Conservation (phyloP, 1,140 invertebrate species). For the Drosophila ironensis region DNA sequence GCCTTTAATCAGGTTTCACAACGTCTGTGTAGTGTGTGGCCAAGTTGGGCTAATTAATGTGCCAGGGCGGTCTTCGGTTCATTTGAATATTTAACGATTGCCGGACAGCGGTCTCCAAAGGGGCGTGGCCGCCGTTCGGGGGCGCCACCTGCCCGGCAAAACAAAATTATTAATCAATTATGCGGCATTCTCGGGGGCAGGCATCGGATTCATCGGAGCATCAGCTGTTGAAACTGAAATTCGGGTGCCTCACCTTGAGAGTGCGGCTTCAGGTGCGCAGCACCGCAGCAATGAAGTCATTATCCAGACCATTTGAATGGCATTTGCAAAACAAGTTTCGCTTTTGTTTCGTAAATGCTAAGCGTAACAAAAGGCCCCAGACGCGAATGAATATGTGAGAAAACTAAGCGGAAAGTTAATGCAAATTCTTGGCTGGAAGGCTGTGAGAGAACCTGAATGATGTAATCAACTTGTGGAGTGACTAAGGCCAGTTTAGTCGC, state of each 20-base stretch:
- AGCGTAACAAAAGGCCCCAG: constrained; percentile 32
- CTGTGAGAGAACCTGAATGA: constrained; percentile 30
- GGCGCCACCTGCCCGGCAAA: constrained; percentile 37
- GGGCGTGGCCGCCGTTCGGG: constrained; percentile 18
- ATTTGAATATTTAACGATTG: constrained; percentile 47
- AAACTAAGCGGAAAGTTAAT: constrained; percentile 23
- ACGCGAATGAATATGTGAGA: constrained; percentile 23
- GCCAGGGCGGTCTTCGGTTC: constrained; percentile 33
- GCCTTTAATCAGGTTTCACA: constrained; percentile 38
- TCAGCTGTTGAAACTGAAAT: constrained; percentile 19
- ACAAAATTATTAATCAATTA: constrained; percentile 54
- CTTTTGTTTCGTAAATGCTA: constrained; percentile 37
- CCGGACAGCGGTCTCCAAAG: not conserved
- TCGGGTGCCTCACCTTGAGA: constrained; percentile 19
- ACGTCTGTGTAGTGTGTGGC: constrained; percentile 33
- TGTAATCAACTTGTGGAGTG: constrained; percentile 23
- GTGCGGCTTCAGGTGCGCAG: not conserved
- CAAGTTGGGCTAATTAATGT: constrained; percentile 34
- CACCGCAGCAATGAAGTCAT: constrained; percentile 21
- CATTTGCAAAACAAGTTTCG: constrained; percentile 40
- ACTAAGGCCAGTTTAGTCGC: not conserved
- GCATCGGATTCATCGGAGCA: not conserved
- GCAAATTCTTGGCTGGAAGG: constrained; percentile 2
- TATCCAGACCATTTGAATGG: constrained; percentile 16
- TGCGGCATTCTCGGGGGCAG: constrained; percentile 42